These are phyloP conservation scores for Coptotermes formosanus DNA, from an alignment of 1,140 invertebrate species.

Conservation along the genomic window DNA sequence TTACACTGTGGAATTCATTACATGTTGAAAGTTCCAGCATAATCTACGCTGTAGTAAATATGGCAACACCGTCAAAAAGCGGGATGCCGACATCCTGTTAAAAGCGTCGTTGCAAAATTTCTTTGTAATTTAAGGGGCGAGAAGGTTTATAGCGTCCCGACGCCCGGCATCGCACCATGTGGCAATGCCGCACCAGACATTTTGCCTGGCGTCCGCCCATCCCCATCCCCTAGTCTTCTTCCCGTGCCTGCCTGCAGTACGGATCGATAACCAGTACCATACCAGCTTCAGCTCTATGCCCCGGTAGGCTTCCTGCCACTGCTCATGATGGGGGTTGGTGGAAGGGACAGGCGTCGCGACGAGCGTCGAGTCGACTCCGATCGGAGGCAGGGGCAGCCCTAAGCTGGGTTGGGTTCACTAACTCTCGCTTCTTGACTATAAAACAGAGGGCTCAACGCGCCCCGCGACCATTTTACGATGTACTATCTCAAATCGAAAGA, in stretches of 20 bases:
- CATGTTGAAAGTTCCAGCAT: not conserved
- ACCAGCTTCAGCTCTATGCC: not conserved
- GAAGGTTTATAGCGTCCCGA: slow-evolving; percentile 1
- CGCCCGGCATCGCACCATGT: not conserved
- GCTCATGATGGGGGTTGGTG: not conserved
- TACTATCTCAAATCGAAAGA: no score
- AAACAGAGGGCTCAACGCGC: no score
- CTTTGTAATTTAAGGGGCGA: not conserved
- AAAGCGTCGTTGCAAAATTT: not conserved
- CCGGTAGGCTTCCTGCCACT: not conserved
- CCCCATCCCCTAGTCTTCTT: no score
- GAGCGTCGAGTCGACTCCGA: not conserved
- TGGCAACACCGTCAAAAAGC: not conserved
- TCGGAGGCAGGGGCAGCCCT: not conserved
- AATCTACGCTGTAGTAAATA: not conserved
- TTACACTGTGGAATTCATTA: not conserved
- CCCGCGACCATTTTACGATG: no score
- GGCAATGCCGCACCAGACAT: slow-evolving; percentile 12
- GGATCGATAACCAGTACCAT: not conserved
- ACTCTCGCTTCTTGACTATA: no score
- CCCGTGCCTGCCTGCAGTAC: not conserved
- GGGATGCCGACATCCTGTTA: not conserved
- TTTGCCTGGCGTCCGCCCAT: not conserved
- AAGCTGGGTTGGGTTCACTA: not conserved
- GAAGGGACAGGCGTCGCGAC: not conserved